Conservation (phyloP, 2,888 invertebrate genomes). For the Ochropleura leucogaster region DNA sequence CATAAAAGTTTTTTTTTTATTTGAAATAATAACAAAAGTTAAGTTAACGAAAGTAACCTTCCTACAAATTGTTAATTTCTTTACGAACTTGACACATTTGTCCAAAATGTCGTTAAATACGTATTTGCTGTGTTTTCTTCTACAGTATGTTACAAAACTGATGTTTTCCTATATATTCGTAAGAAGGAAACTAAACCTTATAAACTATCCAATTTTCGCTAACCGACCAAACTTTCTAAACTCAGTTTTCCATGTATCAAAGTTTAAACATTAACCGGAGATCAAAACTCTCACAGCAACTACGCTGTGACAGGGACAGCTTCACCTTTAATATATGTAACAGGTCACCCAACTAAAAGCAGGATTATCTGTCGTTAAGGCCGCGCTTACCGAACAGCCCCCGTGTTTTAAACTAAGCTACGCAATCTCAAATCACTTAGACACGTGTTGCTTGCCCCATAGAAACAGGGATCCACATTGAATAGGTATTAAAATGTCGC, state of each 20-base stretch:
- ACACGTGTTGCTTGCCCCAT: constrained; percentile 56
- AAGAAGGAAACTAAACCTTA: constrained; percentile 1
- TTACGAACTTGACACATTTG: neutral
- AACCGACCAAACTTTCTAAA: constrained; percentile 41
- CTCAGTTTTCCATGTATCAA: constrained; percentile 56
- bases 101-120: no score
- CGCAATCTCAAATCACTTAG: constrained; percentile 58
- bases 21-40: neutral
- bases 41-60: neutral
- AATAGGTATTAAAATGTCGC: constrained; percentile 47
- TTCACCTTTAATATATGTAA: constrained; percentile 61
- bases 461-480: constrained; percentile 40
- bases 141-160: neutral
- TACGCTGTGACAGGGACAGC: constrained; percentile 44
- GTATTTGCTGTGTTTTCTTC: neutral
- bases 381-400: constrained; percentile 49
- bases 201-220: constrained; percentile 29
- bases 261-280: constrained; percentile 59
- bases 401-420: constrained; percentile 58
- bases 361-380: constrained; percentile 62
- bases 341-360: constrained; percentile 65
- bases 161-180: neutral
- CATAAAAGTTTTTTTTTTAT: neutral
- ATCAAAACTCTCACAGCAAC: constrained; percentile 50
- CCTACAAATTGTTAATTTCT: neutral